Evolutionary conservation across 2,113 vertebrate genomes (phyloP), one percentile per base, ranked within the genome.

Genomic region (Bambusicola thoracicus): DNA sequence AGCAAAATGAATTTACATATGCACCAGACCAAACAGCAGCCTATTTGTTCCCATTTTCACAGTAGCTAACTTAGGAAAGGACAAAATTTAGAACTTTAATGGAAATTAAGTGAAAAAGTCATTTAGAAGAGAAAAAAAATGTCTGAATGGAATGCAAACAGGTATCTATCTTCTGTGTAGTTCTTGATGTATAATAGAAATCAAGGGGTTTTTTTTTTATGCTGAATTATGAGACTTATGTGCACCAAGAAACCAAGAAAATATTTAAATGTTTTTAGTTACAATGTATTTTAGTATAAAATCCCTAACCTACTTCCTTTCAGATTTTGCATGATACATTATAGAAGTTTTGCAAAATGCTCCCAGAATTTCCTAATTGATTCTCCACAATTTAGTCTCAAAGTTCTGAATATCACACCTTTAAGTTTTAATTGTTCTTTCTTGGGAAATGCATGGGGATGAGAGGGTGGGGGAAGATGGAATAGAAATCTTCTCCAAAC

Each of bases 101-200:
- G 16, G 24, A 77, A 90, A 69, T 77, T 32, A 63, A 34, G 19
- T 20, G 4, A 41, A 91, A 40, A 43, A 25, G 4, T 43, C 69
- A 34, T 34, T 41, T 89, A 36, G 34, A 89, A 49, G 32, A 67
- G 29, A 30, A 10, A 32, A 32, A 38, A 38, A 32, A 73, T 30
- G 17, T 51, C 41, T 32, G 41, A 1, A 0, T 0, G 20, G 17
- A 85, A 80, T 62, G 12, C 11, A 61, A 80, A 74, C 59, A n/a
- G 3, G 10, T 16, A 6, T 2, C 30, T n/a, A 8, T 3, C 17
- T 61, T 79, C 38, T 38, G 1, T 1, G 2, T 36, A 19, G 32
- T 24, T 85, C 36, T 73, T 82, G 38, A 38, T 13, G 44, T 0
- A 0, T 30, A n/a, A 9, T 24, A 43, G 8, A 82, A 65, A 4